Percentiles rank a stretch among this genome's conserved stretches.
phyloP scores from a whole-genome alignment of 2,113 vertebrate genomes.

The Dipodomys spectabilis region DNA sequence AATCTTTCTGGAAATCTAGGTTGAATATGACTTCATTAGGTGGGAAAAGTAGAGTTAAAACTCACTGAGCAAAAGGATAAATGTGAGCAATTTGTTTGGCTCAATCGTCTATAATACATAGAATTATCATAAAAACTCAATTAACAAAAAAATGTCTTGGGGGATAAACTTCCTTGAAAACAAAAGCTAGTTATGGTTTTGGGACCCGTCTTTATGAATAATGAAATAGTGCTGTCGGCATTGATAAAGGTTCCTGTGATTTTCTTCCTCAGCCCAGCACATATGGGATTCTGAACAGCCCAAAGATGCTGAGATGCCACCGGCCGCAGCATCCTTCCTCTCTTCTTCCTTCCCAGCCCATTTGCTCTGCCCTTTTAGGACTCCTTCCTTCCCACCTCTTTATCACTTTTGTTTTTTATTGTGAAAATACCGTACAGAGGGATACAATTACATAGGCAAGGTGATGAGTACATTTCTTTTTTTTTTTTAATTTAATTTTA shows the following conservation, averaged over 20 bases:
- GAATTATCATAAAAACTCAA: conserved; percentile 67
- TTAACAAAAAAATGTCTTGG: conserved; percentile 53
- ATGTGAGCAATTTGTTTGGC: conserved; percentile 46
- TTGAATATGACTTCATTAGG: background rate
- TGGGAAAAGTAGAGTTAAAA: background rate
- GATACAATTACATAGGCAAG: no score
- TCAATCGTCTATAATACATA: conserved; percentile 38
- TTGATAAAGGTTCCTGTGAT: conserved; percentile 39
- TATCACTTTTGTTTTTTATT: no score
- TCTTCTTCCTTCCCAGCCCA: background rate
- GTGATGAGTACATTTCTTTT: no score
- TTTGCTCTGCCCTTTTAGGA: background rate
- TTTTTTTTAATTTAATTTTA: no score
- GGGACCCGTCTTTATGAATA: conserved; percentile 39
- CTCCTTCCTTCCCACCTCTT: background rate
- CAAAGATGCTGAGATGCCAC: accelerated
- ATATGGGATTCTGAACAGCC: background rate
- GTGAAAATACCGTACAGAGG: no score
- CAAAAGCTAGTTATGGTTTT: background rate
- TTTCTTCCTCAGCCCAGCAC: background rate
- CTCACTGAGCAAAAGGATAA: background rate
- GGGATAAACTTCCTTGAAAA: conserved; percentile 66
- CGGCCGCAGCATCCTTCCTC: no score
- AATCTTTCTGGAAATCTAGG: background rate
- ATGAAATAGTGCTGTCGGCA: conserved; percentile 42